phyloP scores from a whole-genome alignment of 1,140 invertebrate genomes.

The Pygmarrhopalites habei region DNA sequence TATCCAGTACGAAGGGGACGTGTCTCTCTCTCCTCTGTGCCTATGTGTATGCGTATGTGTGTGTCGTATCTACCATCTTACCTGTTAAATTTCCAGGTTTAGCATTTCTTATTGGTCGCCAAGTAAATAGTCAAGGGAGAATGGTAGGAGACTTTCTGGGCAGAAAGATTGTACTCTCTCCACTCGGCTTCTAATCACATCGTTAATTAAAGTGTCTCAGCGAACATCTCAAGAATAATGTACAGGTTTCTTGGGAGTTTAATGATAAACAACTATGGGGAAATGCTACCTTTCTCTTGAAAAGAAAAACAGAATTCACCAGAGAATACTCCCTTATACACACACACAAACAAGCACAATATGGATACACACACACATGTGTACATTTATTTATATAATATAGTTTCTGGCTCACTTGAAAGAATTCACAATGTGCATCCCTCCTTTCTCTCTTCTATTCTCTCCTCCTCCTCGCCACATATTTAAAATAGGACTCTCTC shows the following conservation, averaged over 20 bases:
- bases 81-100: conserved; percentile 7
- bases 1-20: neutral
- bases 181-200: conserved; percentile 37
- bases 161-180: conserved; percentile 29
- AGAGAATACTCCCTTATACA: conserved; percentile 1
- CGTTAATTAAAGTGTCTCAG: conserved; percentile 40
- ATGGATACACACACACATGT: too few relatives aligned
- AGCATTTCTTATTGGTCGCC: conserved; percentile 15
- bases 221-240: conserved; percentile 39
- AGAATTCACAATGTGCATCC: too few relatives aligned
- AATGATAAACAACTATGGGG: conserved; percentile 39
- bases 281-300: conserved; percentile 26
- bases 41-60: neutral
- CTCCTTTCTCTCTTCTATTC: too few relatives aligned
- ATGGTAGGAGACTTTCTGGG: neutral
- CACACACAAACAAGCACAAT: too few relatives aligned
- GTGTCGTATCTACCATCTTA: conserved; percentile 5
- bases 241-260: conserved; percentile 38
- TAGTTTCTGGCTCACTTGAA: too few relatives aligned
- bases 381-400: too few relatives aligned
- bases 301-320: conserved; percentile 27
- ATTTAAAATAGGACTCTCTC: too few relatives aligned
- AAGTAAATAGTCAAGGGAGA: conserved; percentile 7
- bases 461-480: too few relatives aligned
- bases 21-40: neutral